Conservation (phyloP, 2,797 vertebrate genomes). For the Malurus splendens region DNA sequence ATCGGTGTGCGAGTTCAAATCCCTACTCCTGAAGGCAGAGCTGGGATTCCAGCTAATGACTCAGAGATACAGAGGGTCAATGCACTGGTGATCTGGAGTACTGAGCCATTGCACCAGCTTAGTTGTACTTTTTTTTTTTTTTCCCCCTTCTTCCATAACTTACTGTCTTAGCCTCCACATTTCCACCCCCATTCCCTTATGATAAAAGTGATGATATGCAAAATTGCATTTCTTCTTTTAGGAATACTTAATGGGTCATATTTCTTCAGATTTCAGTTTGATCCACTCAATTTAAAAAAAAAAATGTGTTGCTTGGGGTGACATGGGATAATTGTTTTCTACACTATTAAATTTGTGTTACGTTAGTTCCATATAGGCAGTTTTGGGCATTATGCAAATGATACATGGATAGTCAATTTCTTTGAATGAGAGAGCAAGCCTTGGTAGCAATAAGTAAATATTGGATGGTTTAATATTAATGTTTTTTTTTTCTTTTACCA, state of each 20-base stretch:
- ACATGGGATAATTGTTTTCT: neutral
- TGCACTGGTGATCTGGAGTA: constrained; percentile 58
- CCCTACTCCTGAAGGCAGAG: constrained; percentile 62
- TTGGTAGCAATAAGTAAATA: neutral
- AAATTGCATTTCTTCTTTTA: neutral
- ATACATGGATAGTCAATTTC: neutral
- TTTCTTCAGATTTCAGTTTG: neutral
- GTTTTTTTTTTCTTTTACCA: neutral
- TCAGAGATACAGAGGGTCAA: constrained; percentile 70
- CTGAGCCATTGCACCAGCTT: constrained; percentile 53
- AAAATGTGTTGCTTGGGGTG: neutral
- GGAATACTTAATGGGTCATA: neutral
- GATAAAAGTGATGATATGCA: neutral
- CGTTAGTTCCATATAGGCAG: neutral
- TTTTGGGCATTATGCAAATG: neutral
- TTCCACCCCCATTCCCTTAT: neutral
- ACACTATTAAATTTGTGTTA: neutral
- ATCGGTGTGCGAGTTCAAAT: constrained; percentile 63
- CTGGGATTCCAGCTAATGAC: constrained; percentile 72
- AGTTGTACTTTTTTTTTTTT: constrained; percentile 15
- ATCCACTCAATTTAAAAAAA: neutral
- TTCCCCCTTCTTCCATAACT: neutral
- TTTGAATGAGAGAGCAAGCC: neutral
- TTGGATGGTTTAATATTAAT: neutral
- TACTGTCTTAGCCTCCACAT: neutral